These are phyloP conservation scores for Radopholus similis DNA, from an alignment of 1,140 invertebrate species.

Conservation along the genomic window DNA sequence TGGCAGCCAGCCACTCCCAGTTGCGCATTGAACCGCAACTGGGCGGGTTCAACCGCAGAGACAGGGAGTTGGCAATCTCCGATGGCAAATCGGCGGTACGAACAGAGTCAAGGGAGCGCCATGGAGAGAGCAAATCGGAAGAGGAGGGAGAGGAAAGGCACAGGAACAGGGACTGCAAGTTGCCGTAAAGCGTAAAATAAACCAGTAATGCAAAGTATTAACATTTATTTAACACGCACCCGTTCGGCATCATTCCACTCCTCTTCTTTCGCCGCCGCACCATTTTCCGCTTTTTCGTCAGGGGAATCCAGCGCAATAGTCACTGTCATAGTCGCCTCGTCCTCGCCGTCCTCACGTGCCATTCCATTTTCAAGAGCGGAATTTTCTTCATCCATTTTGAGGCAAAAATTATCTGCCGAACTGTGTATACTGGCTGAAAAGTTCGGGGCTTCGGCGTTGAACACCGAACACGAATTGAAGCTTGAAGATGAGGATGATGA, in stretches of 20 bases:
- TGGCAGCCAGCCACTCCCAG: conserved; percentile 28
- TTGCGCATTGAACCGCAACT: conserved; percentile 28
- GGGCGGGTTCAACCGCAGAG: conserved; percentile 13
- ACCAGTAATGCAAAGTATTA: background rate
- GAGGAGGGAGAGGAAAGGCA: background rate
- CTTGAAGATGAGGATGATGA: no score
- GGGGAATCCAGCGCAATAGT: conserved; percentile 13
- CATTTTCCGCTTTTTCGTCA: no score
- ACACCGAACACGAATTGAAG: no score
- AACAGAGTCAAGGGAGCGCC: background rate
- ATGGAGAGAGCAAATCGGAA: background rate
- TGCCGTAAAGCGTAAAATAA: background rate
- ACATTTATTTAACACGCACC: no score
- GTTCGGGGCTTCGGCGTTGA: no score
- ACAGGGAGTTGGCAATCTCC: background rate
- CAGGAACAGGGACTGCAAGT: no score
- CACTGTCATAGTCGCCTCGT: background rate
- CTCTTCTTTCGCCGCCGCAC: background rate
- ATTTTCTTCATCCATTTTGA: background rate
- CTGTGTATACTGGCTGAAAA: no score
- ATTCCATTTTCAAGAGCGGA: background rate
- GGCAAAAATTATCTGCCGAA: no score
- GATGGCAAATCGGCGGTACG: background rate
- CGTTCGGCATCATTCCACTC: background rate
- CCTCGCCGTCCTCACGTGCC: background rate